Evolutionary conservation across 2,888 invertebrate species (phyloP), one percentile per base, ranked within the genome.

Genomic region (Tetramorium bicarinatum): DNA sequence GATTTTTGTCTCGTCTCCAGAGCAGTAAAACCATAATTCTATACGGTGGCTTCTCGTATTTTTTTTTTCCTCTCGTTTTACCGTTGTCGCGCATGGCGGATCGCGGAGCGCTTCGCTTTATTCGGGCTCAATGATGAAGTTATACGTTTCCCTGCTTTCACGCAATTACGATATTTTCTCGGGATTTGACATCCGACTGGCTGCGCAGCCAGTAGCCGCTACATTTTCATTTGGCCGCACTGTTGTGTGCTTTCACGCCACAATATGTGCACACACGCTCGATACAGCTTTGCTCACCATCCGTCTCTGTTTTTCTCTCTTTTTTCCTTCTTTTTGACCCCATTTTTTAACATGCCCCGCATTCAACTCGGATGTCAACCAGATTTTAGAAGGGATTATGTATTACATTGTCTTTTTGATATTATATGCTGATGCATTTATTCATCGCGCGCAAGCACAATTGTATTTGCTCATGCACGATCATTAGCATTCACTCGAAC

Each of bases 141-240:
- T 84, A 87, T 80, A 84, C 67, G 84, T 84, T 90, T 81, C 49
- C 77, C 80, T 83, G 85, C 88, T 90, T 85, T 88, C 77, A 80
- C 74, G 86, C 85, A 84, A 91, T 90, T 87, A 77, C 88, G 62
- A 85, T 90, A 88, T 89, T 89, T 91, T 87, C 71, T 81, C 34
- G 75, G 82, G 74, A 87, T 91, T 89, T 83, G 82, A 86, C 85
- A 79, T 76, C 64, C 82, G 77, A 67, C 77, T 67, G 83, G 82
- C 66, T 64, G 72, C 71, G 54, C 83, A 71, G 85, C 81, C 85
- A 64, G 82, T 86, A 84, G 85, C 72, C 84, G 87, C 86, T 90
- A 87, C 89, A 89, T 92, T 91, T 91, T 90, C 89, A 92, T 91
- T 91, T 89, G 85, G 79, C 69, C 77, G 77, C 83, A 47, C 66